Conservation (phyloP, 1,140 invertebrate genomes). For the Pseudomyrmex gracilis region DNA sequence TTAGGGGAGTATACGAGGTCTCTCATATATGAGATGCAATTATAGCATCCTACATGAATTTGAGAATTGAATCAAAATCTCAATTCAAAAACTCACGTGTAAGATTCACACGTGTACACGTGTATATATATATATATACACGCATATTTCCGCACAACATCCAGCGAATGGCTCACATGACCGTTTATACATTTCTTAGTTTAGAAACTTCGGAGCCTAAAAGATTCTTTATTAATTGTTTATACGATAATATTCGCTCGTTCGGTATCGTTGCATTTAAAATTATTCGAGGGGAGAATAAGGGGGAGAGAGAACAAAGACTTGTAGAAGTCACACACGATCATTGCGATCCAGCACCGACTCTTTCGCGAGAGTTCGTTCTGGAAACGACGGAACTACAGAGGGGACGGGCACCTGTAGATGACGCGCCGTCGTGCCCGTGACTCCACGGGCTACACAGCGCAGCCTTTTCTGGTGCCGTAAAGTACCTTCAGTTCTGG, state of each 20-base stretch:
- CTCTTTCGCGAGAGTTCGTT: not conserved
- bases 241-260: constrained; percentile 28
- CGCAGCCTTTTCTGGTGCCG: constrained; percentile 92
- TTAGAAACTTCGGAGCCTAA: no score
- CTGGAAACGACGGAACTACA: not conserved
- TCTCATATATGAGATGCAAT: no score
- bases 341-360: not conserved
- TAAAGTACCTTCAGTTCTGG: constrained; percentile 94
- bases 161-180: no score
- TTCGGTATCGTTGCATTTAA: constrained; percentile 65
- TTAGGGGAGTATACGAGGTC: no score
- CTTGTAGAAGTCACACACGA: not conserved
- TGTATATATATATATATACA: no score
- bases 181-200: no score
- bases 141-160: no score
- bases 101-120: no score
- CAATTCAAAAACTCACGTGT: no score
- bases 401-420: constrained; percentile 29
- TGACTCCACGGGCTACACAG: constrained; percentile 87
- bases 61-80: no score
- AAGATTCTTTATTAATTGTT: no score
- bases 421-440: constrained; percentile 62
- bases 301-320: not conserved
- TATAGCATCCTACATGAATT: no score
- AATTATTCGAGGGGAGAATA: constrained; percentile 29